Conservation (phyloP, 2,888 invertebrate genomes). For the Hartigia nigra region DNA sequence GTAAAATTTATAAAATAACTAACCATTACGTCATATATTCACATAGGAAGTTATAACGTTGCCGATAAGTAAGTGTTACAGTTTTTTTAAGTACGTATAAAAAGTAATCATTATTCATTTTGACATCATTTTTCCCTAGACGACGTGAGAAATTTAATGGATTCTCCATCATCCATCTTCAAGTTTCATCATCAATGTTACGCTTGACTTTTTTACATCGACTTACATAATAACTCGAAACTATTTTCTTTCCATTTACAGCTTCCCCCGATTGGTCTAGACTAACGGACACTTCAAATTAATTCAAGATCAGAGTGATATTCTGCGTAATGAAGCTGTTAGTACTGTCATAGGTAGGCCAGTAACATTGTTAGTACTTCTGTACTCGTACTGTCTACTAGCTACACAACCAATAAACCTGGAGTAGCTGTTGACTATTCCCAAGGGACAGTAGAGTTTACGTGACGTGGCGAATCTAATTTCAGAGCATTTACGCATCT, state of each 20-base stretch:
- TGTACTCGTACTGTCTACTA: neutral
- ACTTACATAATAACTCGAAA: no score
- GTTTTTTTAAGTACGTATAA: neutral
- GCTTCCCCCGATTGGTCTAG: neutral
- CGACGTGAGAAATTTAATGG: no score
- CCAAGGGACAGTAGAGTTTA: neutral
- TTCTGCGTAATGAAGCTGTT: neutral
- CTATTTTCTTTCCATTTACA: no score
- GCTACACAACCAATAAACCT: neutral
- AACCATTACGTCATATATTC: neutral
- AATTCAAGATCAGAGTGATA: neutral
- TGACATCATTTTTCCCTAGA: neutral
- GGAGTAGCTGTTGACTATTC: neutral
- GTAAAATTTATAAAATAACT: neutral
- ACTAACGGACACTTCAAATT: neutral
- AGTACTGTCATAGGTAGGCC: neutral
- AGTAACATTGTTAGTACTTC: neutral
- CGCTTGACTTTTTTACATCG: neutral
- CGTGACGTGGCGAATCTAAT: neutral
- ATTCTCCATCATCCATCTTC: no score
- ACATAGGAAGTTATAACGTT: neutral
- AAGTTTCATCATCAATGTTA: no score
- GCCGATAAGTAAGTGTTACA: neutral
- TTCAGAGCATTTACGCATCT: neutral
- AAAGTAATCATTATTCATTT: neutral